Conservation (phyloP, 2,888 invertebrate species). For the Taenaris catops region DNA sequence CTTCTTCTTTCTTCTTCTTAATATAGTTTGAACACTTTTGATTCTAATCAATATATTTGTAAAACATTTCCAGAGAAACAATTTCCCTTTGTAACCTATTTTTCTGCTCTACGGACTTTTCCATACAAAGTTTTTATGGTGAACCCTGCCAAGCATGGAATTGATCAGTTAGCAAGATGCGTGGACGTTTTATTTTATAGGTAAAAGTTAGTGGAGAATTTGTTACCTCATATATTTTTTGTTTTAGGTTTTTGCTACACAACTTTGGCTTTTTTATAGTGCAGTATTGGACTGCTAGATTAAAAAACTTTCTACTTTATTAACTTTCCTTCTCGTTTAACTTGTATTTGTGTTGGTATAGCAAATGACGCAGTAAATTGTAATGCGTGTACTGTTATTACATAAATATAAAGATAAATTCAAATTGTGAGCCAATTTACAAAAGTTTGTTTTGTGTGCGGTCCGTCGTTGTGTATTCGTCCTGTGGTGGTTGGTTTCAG, state of each 20-base stretch:
- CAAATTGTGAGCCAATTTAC: too few species aligned
- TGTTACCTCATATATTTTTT: constrained; percentile 12
- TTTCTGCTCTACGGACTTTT: too few species aligned
- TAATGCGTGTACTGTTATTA: neutral
- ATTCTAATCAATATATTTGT: too few species aligned
- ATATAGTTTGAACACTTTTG: too few species aligned
- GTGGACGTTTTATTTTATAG: constrained; percentile 2
- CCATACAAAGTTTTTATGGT: constrained; percentile 2
- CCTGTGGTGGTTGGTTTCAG: too few species aligned
- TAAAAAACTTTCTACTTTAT: constrained; percentile 20
- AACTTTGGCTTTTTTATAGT: constrained; percentile 17
- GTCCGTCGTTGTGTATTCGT: too few species aligned
- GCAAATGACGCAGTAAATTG: constrained; percentile 11
- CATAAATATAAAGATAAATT: neutral
- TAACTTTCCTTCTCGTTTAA: constrained; percentile 1
- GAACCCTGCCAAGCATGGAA: constrained; percentile 11
- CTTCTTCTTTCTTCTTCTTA: too few species aligned
- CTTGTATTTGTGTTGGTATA: constrained; percentile 4
- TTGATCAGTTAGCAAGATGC: constrained; percentile 11
- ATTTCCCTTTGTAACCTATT: too few species aligned
- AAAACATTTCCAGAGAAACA: too few species aligned
- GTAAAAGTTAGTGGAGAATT: constrained; percentile 1
- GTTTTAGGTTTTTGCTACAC: constrained; percentile 6
- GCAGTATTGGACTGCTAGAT: constrained; percentile 18
- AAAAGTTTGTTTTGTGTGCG: too few species aligned